Percentiles rank a stretch among this genome's conserved stretches.
These are phyloP conservation scores for Pseudocheirus occidentalis DNA, from an alignment of 2,797 vertebrate species.

Conservation along the genomic window DNA sequence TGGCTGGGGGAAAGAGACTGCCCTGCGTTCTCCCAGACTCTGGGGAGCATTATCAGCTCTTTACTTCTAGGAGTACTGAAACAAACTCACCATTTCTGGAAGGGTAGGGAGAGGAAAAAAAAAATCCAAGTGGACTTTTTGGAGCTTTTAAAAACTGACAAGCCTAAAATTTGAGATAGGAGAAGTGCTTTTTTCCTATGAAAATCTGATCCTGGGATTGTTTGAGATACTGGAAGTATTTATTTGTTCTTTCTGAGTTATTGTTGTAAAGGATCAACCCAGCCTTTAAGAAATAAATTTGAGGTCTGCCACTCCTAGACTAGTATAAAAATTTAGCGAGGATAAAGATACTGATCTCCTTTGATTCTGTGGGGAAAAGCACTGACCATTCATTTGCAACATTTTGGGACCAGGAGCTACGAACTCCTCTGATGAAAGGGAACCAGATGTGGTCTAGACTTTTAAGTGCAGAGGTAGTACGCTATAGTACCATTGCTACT, in stretches of 20 bases:
- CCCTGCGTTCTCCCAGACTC: accelerated
- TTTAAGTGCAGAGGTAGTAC: accelerated
- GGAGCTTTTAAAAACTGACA: not conserved
- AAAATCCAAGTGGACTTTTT: not conserved
- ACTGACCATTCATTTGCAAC: slow-evolving; percentile 1
- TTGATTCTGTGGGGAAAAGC: slow-evolving; percentile 48
- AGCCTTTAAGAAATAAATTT: not conserved
- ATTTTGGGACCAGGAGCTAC: not conserved
- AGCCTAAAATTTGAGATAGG: not conserved
- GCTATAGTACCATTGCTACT: accelerated
- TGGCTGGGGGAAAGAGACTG: too few species aligned
- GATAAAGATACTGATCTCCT: slow-evolving; percentile 26
- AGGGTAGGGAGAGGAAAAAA: not conserved
- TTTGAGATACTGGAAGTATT: not conserved
- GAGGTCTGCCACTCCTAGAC: not conserved
- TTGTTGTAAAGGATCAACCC: not conserved
- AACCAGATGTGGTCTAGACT: not conserved
- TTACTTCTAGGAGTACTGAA: not conserved
- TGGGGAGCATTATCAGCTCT: not conserved
- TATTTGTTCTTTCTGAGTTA: not conserved
- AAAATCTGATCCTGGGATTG: not conserved
- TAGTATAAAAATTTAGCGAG: not conserved
- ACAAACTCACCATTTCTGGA: not conserved
- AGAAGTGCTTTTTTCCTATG: not conserved
- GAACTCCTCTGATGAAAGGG: slow-evolving; percentile 14